Conservation (phyloP, 1,140 invertebrate species). For the Thaumetopoea pityocampa region DNA sequence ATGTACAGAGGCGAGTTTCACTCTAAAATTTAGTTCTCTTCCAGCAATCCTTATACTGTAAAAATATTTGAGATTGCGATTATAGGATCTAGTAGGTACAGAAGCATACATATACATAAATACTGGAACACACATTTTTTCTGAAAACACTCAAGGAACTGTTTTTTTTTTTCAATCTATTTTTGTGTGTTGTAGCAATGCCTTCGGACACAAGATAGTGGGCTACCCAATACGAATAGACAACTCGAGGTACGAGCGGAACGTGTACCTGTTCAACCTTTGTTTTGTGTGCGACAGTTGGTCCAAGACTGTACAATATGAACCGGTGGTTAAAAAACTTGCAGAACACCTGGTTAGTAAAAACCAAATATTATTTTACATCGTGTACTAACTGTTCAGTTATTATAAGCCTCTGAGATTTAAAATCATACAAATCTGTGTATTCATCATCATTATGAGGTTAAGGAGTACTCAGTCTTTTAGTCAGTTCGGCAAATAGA, state of each 20-base stretch:
- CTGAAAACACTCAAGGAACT: neutral
- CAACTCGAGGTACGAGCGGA: conserved; percentile 93
- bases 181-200: conserved; percentile 78
- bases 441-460: too few species aligned
- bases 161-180: conserved; percentile 3
- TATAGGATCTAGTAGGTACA: too few species aligned
- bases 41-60: too few species aligned
- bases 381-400: neutral
- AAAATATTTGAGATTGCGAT: too few species aligned
- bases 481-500: too few species aligned
- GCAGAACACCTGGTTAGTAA: conserved; percentile 89
- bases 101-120: too few species aligned
- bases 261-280: conserved; percentile 96
- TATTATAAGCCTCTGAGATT: too few species aligned
- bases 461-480: too few species aligned
- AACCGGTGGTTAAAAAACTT: conserved; percentile 94
- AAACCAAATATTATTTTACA: neutral
- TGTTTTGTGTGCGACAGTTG: conserved; percentile 95
- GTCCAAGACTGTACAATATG: conserved; percentile 93
- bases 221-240: conserved; percentile 95
- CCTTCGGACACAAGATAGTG: conserved; percentile 90
- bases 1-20: too few species aligned
- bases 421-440: too few species aligned
- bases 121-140: too few species aligned
- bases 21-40: too few species aligned